Conservation (phyloP, 2,888 invertebrate genomes). For the Rosalia funebris region DNA sequence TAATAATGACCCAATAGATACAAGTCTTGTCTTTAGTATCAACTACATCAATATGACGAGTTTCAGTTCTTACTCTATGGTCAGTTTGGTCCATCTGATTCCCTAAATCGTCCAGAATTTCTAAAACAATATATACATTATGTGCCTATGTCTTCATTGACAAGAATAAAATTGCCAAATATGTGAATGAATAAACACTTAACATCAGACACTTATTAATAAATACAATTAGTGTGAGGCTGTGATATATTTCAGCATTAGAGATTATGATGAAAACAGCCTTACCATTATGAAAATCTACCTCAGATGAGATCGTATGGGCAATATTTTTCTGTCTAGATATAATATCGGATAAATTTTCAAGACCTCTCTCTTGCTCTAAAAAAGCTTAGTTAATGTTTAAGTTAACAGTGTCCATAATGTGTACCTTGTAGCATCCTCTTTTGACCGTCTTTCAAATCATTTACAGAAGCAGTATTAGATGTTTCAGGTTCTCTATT, state of each 20-base stretch:
- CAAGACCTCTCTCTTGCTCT: conserved; percentile 83
- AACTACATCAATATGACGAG: conserved; percentile 73
- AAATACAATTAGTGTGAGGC: no score
- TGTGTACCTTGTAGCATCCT: conserved; percentile 68
- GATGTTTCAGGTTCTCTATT: conserved; percentile 50
- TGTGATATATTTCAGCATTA: no score
- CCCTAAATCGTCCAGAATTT: conserved; percentile 79
- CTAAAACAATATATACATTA: conserved; percentile 62
- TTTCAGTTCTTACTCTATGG: conserved; percentile 74
- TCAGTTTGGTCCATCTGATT: conserved; percentile 78
- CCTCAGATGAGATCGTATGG: conserved; percentile 77
- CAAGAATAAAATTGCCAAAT: no score
- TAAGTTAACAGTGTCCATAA: not conserved
- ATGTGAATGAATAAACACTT: no score
- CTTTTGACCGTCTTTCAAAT: conserved; percentile 70
- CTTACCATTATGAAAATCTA: conserved; percentile 81
- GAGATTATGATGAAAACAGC: conserved; percentile 27
- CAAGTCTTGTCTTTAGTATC: conserved; percentile 77
- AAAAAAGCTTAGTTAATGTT: conserved; percentile 44
- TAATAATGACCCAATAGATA: conserved; percentile 78
- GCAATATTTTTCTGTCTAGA: conserved; percentile 81
- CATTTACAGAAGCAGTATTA: conserved; percentile 48
- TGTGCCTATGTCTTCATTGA: not conserved
- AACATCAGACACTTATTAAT: no score
- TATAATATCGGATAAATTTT: conserved; percentile 78